phyloP scores from a whole-genome alignment of 2,888 invertebrate species.

The Aethes cnicana region DNA sequence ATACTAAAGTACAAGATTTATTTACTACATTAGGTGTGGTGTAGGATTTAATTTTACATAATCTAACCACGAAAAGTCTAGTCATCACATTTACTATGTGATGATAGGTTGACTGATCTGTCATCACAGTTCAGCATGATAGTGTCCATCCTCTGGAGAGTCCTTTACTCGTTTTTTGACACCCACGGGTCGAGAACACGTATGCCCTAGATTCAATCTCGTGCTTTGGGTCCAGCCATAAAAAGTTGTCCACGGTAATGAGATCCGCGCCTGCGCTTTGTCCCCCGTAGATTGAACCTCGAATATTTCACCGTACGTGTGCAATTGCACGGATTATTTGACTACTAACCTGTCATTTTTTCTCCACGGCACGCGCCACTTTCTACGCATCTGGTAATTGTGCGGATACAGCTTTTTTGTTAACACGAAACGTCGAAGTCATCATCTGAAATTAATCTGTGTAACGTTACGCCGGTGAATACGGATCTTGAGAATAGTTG shows the following conservation, averaged over 20 bases:
- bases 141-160: too few relatives aligned
- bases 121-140: too few relatives aligned
- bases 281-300: constrained; percentile 69
- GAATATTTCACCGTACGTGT: constrained; percentile 78
- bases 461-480: constrained; percentile 58
- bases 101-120: too few relatives aligned
- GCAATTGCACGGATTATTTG: constrained; percentile 77
- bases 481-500: constrained; percentile 34
- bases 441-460: constrained; percentile 51
- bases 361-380: constrained; percentile 75
- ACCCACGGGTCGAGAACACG: too few relatives aligned
- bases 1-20: too few relatives aligned
- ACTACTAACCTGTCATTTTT: constrained; percentile 69
- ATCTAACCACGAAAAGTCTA: too few relatives aligned
- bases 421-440: constrained; percentile 63
- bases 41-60: too few relatives aligned
- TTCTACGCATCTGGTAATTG: constrained; percentile 74
- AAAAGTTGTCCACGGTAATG: constrained; percentile 62
- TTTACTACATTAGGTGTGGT: too few relatives aligned
- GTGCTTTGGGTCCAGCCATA: constrained; percentile 37
- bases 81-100: too few relatives aligned
- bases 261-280: constrained; percentile 64
- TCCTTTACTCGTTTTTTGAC: too few relatives aligned
- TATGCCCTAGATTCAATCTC: too few relatives aligned
- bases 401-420: constrained; percentile 68